Evolutionary conservation across 1,140 invertebrate species (phyloP).

Genomic region (Trinorchestia longiramus): DNA sequence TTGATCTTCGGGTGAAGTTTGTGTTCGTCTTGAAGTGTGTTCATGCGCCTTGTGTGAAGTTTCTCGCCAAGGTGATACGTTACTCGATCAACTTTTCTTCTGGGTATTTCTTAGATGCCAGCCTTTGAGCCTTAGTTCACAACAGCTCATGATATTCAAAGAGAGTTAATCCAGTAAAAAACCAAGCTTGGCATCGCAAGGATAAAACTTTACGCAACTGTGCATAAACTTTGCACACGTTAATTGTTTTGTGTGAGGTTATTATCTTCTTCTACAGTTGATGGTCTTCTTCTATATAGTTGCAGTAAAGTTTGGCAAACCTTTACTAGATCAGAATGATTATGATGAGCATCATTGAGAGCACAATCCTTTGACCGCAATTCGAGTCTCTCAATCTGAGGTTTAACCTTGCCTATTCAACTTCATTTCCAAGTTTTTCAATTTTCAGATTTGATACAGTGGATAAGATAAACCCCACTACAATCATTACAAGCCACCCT

Average conservation of each 20-base stretch:
- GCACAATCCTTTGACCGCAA: background rate
- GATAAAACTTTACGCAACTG: constrained; percentile 8
- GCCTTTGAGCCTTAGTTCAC: background rate
- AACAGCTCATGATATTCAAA: constrained; percentile 29
- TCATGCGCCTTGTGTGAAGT: constrained; percentile 10
- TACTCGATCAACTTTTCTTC: constrained; percentile 29
- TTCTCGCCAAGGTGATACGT: background rate
- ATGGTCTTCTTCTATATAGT: background rate
- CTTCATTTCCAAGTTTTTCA: background rate
- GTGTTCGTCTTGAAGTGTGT: background rate
- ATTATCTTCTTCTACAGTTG: background rate
- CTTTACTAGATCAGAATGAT: constrained; percentile 8
- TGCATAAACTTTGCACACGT: constrained; percentile 13
- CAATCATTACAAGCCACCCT: background rate
- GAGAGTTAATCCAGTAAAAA: background rate
- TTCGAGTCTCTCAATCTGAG: background rate
- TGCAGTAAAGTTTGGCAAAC: background rate
- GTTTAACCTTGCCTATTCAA: background rate
- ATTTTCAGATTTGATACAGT: background rate
- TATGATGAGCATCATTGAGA: background rate
- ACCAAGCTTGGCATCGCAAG: constrained; percentile 1
- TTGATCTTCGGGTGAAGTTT: constrained; percentile 17
- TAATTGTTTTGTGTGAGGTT: background rate
- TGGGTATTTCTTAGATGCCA: background rate
- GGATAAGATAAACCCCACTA: constrained; percentile 7